phyloP scores from a whole-genome alignment of 2,113 vertebrate genomes.

The Catharus bicknelli region DNA sequence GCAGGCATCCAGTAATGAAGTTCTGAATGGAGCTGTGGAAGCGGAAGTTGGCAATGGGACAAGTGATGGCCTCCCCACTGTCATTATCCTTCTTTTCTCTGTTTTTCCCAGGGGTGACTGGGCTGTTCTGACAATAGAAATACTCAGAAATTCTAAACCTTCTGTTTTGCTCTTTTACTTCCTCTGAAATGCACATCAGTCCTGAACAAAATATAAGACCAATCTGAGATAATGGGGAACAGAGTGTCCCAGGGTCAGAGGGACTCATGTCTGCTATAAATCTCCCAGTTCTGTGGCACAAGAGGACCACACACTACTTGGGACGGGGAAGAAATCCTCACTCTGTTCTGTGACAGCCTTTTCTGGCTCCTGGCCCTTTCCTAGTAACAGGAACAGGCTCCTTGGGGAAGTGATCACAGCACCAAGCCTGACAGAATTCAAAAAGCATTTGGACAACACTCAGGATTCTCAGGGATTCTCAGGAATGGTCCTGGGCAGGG shows the following conservation, averaged over 20 bases:
- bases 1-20: neutral
- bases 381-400: neutral
- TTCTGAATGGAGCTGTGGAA: neutral
- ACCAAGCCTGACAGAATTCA: neutral
- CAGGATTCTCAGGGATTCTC: neutral
- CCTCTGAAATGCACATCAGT: accelerated
- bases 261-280: neutral
- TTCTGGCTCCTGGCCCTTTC: neutral
- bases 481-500: neutral
- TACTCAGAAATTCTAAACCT: neutral
- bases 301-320: neutral
- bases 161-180: neutral
- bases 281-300: neutral
- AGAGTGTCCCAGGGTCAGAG: neutral
- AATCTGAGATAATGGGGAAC: neutral
- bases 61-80: neutral
- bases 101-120: neutral
- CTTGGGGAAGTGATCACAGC: neutral
- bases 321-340: neutral
- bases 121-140: neutral
- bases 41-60: accelerated
- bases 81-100: neutral
- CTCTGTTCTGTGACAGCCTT: neutral
- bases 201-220: neutral
- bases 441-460: neutral